phyloP scores from a whole-genome alignment of 1,140 invertebrate genomes.

The Drosophila nasuta region DNA sequence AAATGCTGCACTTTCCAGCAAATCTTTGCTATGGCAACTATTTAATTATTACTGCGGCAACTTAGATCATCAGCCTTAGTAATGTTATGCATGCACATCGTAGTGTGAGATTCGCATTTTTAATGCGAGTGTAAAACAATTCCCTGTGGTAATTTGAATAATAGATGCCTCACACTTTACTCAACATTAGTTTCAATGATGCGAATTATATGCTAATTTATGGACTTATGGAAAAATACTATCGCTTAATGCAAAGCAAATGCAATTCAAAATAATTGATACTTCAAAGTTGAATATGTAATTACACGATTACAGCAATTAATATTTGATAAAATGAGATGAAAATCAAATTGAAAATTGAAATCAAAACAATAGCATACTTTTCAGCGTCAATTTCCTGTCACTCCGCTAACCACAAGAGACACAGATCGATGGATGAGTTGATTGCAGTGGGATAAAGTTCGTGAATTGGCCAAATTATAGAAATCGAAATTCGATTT shows the following conservation, averaged over 20 bases:
- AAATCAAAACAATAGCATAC: slow-evolving; percentile 4
- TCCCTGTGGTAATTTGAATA: background rate
- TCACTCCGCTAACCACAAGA: background rate
- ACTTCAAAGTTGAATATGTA: background rate
- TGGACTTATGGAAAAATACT: background rate
- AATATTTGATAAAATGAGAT: slow-evolving; percentile 1
- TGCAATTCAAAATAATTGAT: background rate
- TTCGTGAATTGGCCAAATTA: no score
- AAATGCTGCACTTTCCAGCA: background rate
- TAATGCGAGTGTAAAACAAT: background rate
- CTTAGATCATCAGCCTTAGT: background rate
- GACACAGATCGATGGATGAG: background rate
- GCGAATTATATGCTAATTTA: background rate
- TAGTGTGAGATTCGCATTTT: background rate
- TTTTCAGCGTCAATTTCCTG: slow-evolving; percentile 12
- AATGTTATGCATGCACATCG: background rate
- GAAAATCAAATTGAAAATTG: background rate
- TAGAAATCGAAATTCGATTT: slow-evolving; percentile 36
- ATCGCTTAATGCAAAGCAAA: background rate
- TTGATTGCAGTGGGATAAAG: background rate
- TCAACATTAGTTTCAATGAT: background rate
- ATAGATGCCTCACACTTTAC: background rate
- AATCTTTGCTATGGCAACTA: background rate
- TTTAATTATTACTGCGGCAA: background rate
- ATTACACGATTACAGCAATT: background rate